Evolutionary conservation across 2,888 invertebrate genomes (phyloP), one percentile per base, ranked within the genome.

Genomic region (Trilocha varians): DNA sequence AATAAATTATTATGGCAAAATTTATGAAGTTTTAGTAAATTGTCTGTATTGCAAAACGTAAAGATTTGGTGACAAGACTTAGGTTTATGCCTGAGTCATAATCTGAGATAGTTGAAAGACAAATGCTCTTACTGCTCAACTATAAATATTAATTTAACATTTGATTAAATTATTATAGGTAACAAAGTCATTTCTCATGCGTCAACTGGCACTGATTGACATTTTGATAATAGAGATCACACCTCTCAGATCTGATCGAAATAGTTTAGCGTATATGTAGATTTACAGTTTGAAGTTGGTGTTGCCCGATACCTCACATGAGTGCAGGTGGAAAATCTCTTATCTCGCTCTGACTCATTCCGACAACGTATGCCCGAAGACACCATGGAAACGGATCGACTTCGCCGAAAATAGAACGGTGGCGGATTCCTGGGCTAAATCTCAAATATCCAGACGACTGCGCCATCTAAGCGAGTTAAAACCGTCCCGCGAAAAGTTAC

Each of bases 381-480:
- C 65, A 62, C 57, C 65, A 67, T 64, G 60, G 62, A 70, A 67
- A 67, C 69, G 63, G 65, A 74, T 63, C 70, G 65, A 72, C 70
- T 72, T 61, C 61, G 71, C 79, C 71, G 65, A 82, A 87, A 87
- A 87, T 87, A 87, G 87, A 84, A 78, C 78, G 66, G 70, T 78
- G 65, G 78, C 80, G 67, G 86, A 87, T 86, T 87, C 86, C 87
- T 87, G 87, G 86, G 87, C 86, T 77, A 84, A 87, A 87, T 88
- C 88, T 88, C 88, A 88, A 86, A 87, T 88, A 86, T 87, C 87
- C 82, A 83, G 83, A 83, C 78, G 70, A 68, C 80, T 87, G 90
- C 91, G 91, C 91, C 91, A 90, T 90, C 91, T 91, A 84, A 87
- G 86, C 73, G 87, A 87, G 90, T 91, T 91, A 91, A 91, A 91